These are phyloP conservation scores for Diorhabda sublineata DNA, from an alignment of 1,140 invertebrate genomes.

Conservation along the genomic window DNA sequence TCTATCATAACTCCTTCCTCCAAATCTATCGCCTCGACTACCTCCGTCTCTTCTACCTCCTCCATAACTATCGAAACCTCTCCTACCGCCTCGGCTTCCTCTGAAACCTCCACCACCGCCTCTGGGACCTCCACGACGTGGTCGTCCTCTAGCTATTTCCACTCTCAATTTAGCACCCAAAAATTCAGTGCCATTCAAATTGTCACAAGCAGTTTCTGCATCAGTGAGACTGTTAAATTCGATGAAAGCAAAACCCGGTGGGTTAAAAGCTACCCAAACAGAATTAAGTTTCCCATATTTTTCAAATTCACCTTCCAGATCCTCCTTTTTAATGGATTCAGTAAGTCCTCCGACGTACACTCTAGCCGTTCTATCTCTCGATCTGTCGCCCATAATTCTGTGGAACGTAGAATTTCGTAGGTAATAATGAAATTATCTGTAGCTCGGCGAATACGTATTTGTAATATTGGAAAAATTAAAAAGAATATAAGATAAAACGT, in stretches of 20 bases:
- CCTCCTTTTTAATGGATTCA: slow-evolving; percentile 82
- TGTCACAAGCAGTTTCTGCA: slow-evolving; percentile 89
- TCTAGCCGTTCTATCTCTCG: slow-evolving; percentile 59
- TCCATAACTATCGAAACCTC: slow-evolving; percentile 29
- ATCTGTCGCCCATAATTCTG: slow-evolving; percentile 46
- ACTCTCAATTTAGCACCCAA: slow-evolving; percentile 76
- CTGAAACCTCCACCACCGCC: slow-evolving; percentile 47
- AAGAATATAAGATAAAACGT: slow-evolving; percentile 23
- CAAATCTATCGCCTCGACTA: slow-evolving; percentile 27
- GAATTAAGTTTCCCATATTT: slow-evolving; percentile 64
- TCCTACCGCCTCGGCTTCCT: slow-evolving; percentile 29
- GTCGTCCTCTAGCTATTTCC: slow-evolving; percentile 73
- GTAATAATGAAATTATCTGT: slow-evolving; percentile 27
- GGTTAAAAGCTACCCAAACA: slow-evolving; percentile 93
- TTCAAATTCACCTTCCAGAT: slow-evolving; percentile 86
- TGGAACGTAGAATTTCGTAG: slow-evolving; percentile 45
- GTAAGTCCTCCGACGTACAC: slow-evolving; percentile 82
- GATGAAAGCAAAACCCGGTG: slow-evolving; percentile 96
- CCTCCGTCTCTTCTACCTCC: slow-evolving; percentile 25
- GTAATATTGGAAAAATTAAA: slow-evolving; percentile 16
- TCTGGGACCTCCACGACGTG: slow-evolving; percentile 53
- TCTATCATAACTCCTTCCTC: slow-evolving; percentile 29
- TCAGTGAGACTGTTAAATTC: slow-evolving; percentile 95
- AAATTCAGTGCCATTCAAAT: slow-evolving; percentile 82
- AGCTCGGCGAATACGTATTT: slow-evolving; percentile 44